Conservation (phyloP, 2,888 invertebrate genomes). For the Falcaria lacertinaria region DNA sequence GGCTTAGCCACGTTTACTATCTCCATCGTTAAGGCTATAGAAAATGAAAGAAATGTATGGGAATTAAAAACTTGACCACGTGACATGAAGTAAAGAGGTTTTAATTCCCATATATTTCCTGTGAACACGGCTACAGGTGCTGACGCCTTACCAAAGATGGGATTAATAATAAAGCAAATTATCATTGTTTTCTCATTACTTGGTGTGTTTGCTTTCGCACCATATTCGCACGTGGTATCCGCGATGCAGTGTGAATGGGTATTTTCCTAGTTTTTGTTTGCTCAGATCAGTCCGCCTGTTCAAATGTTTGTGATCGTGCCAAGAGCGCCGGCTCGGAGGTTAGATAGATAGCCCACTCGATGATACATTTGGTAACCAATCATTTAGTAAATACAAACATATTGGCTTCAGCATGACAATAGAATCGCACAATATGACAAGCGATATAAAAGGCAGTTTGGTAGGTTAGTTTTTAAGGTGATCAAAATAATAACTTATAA, state of each 20-base stretch:
- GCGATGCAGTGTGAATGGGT: slow-evolving; percentile 12
- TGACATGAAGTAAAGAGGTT: too few species aligned
- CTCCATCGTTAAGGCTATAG: too few species aligned
- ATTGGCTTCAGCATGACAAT: not conserved
- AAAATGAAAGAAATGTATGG: too few species aligned
- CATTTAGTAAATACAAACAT: not conserved
- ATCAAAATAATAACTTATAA: too few species aligned
- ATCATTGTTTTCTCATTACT: slow-evolving; percentile 21
- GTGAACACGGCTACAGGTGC: too few species aligned
- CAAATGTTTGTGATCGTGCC: slow-evolving; percentile 57
- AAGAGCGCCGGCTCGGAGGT: slow-evolving; percentile 29
- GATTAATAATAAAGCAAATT: slow-evolving; percentile 7
- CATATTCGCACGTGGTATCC: slow-evolving; percentile 5
- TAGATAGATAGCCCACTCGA: slow-evolving; percentile 21
- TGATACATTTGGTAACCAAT: slow-evolving; percentile 9
- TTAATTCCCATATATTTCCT: too few species aligned
- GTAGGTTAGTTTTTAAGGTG: too few species aligned
- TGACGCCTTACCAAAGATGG: too few species aligned
- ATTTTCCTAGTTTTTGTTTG: slow-evolving; percentile 34
- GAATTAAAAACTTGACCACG: too few species aligned
- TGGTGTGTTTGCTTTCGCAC: slow-evolving; percentile 13
- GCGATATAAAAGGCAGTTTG: too few species aligned
- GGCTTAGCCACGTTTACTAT: too few species aligned
- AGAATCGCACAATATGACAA: too few species aligned
- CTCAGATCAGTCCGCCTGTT: slow-evolving; percentile 24